Evolutionary conservation across 2,888 invertebrate species (phyloP).

Genomic region (Didymodactylos carnosus): DNA sequence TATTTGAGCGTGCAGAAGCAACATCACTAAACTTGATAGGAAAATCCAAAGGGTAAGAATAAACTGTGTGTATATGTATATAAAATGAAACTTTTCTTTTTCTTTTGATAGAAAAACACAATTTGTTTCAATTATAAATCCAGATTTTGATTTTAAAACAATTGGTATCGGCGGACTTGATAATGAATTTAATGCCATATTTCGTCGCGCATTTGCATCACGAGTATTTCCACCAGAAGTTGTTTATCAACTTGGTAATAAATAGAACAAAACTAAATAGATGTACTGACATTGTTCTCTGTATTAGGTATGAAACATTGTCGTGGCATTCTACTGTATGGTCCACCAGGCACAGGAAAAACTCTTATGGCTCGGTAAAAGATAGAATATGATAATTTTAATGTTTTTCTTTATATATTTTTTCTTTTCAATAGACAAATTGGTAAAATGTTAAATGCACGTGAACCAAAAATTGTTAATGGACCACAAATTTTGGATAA

Average conservation of each 20-base stretch:
- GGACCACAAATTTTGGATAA: slow-evolving; percentile 97
- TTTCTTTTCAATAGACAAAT: slow-evolving; percentile 47
- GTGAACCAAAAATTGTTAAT: slow-evolving; percentile 97
- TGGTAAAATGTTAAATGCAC: slow-evolving; percentile 85
- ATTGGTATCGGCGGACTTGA: slow-evolving; percentile 98
- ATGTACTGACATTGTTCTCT: neutral
- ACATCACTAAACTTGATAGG: slow-evolving; percentile 73
- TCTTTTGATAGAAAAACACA: slow-evolving; percentile 40
- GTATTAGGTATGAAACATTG: slow-evolving; percentile 70
- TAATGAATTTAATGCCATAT: slow-evolving; percentile 89
- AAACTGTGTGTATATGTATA: too few species aligned
- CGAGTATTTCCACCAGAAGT: slow-evolving; percentile 92
- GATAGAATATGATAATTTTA: too few species aligned
- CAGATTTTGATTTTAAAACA: slow-evolving; percentile 96
- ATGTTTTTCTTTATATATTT: neutral
- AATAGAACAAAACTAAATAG: neutral
- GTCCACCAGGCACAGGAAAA: slow-evolving; percentile 97
- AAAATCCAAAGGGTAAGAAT: slow-evolving; percentile 39
- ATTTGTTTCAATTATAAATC: slow-evolving; percentile 64
- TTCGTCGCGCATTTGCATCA: slow-evolving; percentile 90
- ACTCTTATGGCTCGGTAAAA: slow-evolving; percentile 74
- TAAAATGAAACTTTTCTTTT: neutral
- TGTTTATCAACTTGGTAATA: slow-evolving; percentile 59
- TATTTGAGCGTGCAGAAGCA: slow-evolving; percentile 81
- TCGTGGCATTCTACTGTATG: slow-evolving; percentile 80